Base-by-base conservation (phyloP, 2,888 invertebrate species). In the Smittia sp. region DNA sequence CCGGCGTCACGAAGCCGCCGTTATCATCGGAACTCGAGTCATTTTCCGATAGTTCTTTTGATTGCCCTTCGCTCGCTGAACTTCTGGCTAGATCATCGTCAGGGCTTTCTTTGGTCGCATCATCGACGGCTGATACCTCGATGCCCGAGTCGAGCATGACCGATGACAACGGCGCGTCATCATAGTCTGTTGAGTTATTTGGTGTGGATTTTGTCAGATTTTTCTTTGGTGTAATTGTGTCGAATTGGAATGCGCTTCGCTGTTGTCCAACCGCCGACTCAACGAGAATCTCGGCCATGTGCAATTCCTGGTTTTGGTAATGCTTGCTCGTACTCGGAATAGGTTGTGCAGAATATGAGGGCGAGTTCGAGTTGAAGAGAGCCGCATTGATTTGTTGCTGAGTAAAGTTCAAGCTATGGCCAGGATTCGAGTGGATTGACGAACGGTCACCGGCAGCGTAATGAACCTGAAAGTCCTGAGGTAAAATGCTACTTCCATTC, bases 191-290 rank as follows among this genome's bases (percentile, higher is more conserved):
- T 63, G 63, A 18, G 13, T 54, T 69, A 15, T 38, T n/a, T 62
- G 63, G 72, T 24, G 75, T 62, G 52, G 76, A 76, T 76, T 74
- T 54, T 63, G 58, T 25, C n/a, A 62, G 20, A 15, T 63, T 63
- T 15, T 69, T 69, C 65, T 81, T 81, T 76, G 82, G 81, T 78
- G 82, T 82, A n/a, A 82, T 78, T 75, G 82, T 81, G 78, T 82
- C 82, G 75, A 82, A 82, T 77, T 82, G 82, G 75, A 82, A 82
- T 75, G 79, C 81, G 78, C 79, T 82, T 76, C 80, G 80, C 74
- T 81, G 80, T 75, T 81, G 81, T 75, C 80, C 79, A 75, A 79
- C 80, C 75, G 79, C 78, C 75, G 78, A 79, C 77, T 82, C 82
- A 38, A 82, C 81, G 25, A 82, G 78, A 76, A 80, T 80, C 76